phyloP scores from a whole-genome alignment of 1,140 invertebrate genomes.

The Sycophila sp. region DNA sequence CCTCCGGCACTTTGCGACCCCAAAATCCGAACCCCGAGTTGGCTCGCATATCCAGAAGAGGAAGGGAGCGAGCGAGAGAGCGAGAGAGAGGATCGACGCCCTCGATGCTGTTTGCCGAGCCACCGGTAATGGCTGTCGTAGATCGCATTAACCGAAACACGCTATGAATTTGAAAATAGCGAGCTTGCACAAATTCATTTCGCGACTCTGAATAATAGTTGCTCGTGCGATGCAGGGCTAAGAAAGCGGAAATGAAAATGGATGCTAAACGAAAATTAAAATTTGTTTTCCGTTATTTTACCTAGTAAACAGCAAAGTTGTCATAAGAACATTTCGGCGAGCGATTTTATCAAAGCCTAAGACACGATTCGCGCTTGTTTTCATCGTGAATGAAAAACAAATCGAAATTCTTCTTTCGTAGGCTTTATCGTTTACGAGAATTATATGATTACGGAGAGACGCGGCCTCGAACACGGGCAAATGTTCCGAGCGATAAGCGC shows the following conservation, averaged over 20 bases:
- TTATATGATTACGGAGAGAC: background rate
- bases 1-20: constrained; percentile 37
- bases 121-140: constrained; percentile 59
- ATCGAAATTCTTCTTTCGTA: too few species aligned
- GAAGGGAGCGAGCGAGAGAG: background rate
- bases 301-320: too few species aligned
- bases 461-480: background rate
- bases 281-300: too few species aligned
- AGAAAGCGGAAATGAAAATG: constrained; percentile 18
- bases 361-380: too few species aligned
- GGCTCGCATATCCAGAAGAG: background rate
- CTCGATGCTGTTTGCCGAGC: constrained; percentile 56
- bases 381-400: too few species aligned
- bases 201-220: constrained; percentile 22
- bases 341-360: too few species aligned
- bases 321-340: too few species aligned
- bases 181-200: constrained; percentile 32
- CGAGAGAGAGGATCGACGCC: constrained; percentile 13
- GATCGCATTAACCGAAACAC: constrained; percentile 54
- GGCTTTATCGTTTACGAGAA: background rate
- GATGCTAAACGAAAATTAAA: too few species aligned
- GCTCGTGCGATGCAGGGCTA: background rate
- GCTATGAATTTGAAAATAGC: constrained; percentile 50
- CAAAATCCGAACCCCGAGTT: constrained; percentile 36
- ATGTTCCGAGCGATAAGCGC: background rate